These are phyloP conservation scores for Astatotilapia flaviijosephi DNA, from an alignment of 2,113 vertebrate species.

Conservation along the genomic window DNA sequence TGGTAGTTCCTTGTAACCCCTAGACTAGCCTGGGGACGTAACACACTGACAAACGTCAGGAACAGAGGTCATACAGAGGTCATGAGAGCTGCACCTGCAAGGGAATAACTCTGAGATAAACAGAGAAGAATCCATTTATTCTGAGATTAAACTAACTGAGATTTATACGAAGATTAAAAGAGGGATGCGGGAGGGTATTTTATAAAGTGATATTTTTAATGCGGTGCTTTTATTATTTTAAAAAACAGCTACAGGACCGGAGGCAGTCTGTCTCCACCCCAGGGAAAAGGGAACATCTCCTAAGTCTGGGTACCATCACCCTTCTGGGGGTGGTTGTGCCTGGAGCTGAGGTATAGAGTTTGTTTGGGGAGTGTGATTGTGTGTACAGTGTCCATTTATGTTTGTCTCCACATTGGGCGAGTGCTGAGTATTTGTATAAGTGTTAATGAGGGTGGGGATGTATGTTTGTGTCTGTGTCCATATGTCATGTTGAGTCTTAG, in stretches of 20 bases:
- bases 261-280: not conserved
- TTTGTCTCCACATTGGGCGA: not conserved
- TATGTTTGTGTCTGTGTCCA: not conserved
- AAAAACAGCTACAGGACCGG: accelerated
- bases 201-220: not conserved
- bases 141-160: not conserved
- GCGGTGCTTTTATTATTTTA: not conserved
- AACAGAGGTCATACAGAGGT: not conserved
- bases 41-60: accelerated
- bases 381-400: not conserved
- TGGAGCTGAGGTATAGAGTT: not conserved
- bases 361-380: accelerated
- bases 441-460: not conserved
- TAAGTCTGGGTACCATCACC: not conserved
- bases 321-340: not conserved
- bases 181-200: accelerated
- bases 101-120: not conserved
- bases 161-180: accelerated
- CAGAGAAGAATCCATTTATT: not conserved
- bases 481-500: accelerated
- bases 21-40: not conserved
- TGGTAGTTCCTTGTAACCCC: accelerated
- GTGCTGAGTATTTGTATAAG: not conserved
- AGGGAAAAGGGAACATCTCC: not conserved
- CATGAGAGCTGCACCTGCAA: accelerated